These are phyloP conservation scores for Laticauda colubrina DNA, from an alignment of 2,113 vertebrate species.

Conservation along the genomic window DNA sequence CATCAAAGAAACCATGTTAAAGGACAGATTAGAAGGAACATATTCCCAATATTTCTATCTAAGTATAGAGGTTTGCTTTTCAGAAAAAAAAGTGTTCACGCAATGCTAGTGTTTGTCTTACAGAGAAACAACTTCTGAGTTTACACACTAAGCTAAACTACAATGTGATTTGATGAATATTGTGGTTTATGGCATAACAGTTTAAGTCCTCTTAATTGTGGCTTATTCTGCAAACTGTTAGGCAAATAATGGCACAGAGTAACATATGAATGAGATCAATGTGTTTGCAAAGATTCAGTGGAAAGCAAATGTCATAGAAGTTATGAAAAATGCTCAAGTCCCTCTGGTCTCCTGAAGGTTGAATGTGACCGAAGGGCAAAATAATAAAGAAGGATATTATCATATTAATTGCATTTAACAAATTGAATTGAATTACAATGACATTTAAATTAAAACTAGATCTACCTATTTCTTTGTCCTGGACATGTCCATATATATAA, in stretches of 20 bases:
- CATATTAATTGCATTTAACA: background rate
- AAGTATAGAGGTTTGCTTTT: background rate
- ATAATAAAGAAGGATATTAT: background rate
- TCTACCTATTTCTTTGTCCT: background rate
- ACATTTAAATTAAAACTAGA: background rate
- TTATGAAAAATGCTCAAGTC: background rate
- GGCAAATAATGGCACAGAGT: background rate
- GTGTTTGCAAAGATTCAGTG: background rate
- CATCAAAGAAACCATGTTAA: conserved; percentile 37
- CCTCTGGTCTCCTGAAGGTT: background rate
- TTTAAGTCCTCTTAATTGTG: background rate
- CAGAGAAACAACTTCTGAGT: background rate
- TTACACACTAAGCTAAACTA: background rate
- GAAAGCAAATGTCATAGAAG: conserved; percentile 8
- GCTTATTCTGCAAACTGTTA: background rate
- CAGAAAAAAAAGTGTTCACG: background rate
- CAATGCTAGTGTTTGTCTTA: background rate
- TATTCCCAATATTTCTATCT: conserved; percentile 2
- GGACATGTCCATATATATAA: background rate
- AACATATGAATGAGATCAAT: background rate
- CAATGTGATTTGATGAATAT: background rate
- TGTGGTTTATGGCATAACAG: background rate
- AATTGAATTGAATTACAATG: background rate
- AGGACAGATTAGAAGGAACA: conserved; percentile 7
- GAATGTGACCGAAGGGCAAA: background rate